Base-by-base conservation (phyloP, 2,888 invertebrate genomes). In the Tinea semifulvella region DNA sequence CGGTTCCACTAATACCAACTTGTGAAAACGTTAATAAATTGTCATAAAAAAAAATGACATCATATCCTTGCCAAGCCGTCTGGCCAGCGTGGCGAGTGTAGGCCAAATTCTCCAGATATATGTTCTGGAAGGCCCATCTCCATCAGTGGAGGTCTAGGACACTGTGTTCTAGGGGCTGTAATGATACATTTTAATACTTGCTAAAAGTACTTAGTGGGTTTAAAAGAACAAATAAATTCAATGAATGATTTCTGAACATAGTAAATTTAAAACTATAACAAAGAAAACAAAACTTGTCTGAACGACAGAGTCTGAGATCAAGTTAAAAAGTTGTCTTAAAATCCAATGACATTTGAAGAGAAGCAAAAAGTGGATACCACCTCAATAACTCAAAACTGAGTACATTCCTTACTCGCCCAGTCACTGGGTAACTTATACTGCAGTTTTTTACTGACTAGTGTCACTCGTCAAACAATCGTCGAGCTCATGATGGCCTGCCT, bases 391-490 rank as follows among this genome's bases (percentile, higher is more conserved):
- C 77, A 77, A 76, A 76, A 68, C 68, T 58, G 60, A 59, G 66
- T 64, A 60, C 58, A 64, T 63, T 44, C 46, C 44, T 42, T 40
- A 47, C 25, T 31, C 57, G 54, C 51, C 48, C 54, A 51, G 57
- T 60, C 68, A 63, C 60, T 65, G 60, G 65, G 71, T 69, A 68
- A 70, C 63, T 67, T 71, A 68, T 69, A 70, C 66, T 67, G 64
- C 57, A 61, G 67, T 73, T 75, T 45, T 75, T 76, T 76, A 51
- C 72, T 62, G 65, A 63, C 64, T 60, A 63, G 66, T 74, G 77
- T 77, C 77, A 76, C 70, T 73, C 75, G 75, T 77, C 77, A 75
- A 66, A 65, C 70, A 67, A 67, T 68, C 75, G 69, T 63, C 69
- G 68, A 59, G 62, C 69, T 72, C 75, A 68, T 73, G 77, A 77